Evolutionary conservation across 1,140 invertebrate species (phyloP), one percentile per base, ranked within the genome.

Genomic region (Drosophila prosaltans): DNA sequence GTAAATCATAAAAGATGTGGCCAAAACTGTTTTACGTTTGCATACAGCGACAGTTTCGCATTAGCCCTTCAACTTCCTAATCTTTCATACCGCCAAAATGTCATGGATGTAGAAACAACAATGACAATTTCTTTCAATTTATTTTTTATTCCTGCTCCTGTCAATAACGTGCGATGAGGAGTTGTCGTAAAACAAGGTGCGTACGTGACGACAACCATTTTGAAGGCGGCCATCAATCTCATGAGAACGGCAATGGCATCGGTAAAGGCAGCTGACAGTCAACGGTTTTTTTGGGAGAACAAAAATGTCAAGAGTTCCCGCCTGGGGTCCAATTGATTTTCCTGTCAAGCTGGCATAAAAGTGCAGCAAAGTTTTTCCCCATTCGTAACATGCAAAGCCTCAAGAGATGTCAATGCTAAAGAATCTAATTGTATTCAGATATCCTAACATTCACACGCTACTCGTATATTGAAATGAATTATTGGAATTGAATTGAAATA

Each of bases 181-280:
- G 26, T 32, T 40, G 36, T 36, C 57, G 57, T 59, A 40, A 59
- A 59, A 59, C 32, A 59, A 59, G 40, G 66, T 65, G 76, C 76
- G 75, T 75, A 69, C 72, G 64, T 79, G 79, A 72, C 68, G 72
- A 69, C 72, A 81, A 75, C 39, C 75, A 60, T 71, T 81, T 70
- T 74, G 72, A 65, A 69, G 66, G 63, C 68, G 66, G 66, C 72
- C 72, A 81, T 81, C 76, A 81, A 81, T 81, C 77, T 72, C 65
- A 21, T 36, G 76, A 48, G 40, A 69, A 30, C 3, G 72, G 57
- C 63, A 79, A 7, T 4, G 45, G 7, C 21, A 48, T 3, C 2
- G 43, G 28, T 24, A 26, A 58, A 72, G 76, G 71, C 72, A 72
- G 65, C 65, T 74, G 74, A 66, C 74, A 78, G 63, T 63, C 66